A percentile compares a stretch with the other conserved stretches of the same genome.
phyloP scores from a whole-genome alignment of 1,140 invertebrate species.

The Mya arenaria region DNA sequence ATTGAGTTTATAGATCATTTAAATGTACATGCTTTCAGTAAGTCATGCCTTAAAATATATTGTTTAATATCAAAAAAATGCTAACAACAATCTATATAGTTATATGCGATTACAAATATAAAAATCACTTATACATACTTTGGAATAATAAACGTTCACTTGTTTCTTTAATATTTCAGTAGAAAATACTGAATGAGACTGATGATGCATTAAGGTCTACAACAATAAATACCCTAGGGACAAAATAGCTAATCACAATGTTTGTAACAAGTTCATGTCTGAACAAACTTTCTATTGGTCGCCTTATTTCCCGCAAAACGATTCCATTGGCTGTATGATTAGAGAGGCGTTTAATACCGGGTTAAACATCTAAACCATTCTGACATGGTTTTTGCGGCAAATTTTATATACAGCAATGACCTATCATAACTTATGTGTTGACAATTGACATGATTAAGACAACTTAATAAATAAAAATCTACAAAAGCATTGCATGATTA shows the following conservation, averaged over 20 bases:
- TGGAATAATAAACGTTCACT: not conserved
- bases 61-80: too few relatives aligned
- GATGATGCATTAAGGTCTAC: constrained; percentile 46
- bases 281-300: not conserved
- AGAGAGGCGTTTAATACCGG: not conserved
- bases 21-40: too few relatives aligned
- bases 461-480: too few relatives aligned
- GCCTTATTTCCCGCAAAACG: not conserved
- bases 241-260: constrained; percentile 20
- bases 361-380: constrained; percentile 2
- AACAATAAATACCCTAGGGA: constrained; percentile 38
- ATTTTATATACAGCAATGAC: constrained; percentile 32
- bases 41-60: too few relatives aligned
- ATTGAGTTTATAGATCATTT: too few relatives aligned
- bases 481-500: too few relatives aligned
- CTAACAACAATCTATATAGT: too few relatives aligned
- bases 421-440: too few relatives aligned
- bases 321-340: constrained; percentile 22
- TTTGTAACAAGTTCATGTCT: not conserved
- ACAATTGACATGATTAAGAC: too few relatives aligned
- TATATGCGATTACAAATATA: too few relatives aligned
- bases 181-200: constrained; percentile 12
- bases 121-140: too few relatives aligned
- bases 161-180: not conserved
- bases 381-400: constrained; percentile 45